phyloP scores from a whole-genome alignment of 1,140 invertebrate genomes.

The Venustaconcha ellipsiformis region DNA sequence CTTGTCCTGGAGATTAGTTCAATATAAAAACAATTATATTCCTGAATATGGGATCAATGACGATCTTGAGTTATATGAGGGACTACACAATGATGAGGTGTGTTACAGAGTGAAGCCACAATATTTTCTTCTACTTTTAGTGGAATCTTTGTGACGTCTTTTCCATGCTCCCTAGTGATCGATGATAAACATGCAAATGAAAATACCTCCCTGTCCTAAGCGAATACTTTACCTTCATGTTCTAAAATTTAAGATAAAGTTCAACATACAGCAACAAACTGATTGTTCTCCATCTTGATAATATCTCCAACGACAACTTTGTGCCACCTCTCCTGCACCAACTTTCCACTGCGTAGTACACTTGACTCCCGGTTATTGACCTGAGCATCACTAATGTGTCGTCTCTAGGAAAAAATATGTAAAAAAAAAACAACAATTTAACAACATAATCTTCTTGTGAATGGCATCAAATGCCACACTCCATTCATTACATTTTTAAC shows the following conservation, averaged over 20 bases:
- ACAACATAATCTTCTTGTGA: too few species aligned
- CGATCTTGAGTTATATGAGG: too few species aligned
- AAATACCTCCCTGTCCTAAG: too few species aligned
- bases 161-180: too few species aligned
- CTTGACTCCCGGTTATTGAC: constrained; percentile 69
- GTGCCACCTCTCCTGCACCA: constrained; percentile 91
- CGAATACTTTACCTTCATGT: neutral
- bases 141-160: too few species aligned
- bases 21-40: too few species aligned
- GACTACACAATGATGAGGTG: too few species aligned
- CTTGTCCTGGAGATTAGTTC: too few species aligned
- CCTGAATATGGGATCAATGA: too few species aligned
- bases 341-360: constrained; percentile 76
- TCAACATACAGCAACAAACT: constrained; percentile 66
- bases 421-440: neutral
- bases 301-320: constrained; percentile 90
- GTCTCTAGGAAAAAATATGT: constrained; percentile 52
- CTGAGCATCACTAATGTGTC: constrained; percentile 65
- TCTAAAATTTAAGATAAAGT: neutral
- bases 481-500: neutral
- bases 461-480: neutral
- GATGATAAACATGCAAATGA: too few species aligned
- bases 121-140: too few species aligned
- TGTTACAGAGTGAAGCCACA: too few species aligned
- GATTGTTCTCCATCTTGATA: constrained; percentile 80